Conservation (phyloP, 2,113 vertebrate species). For the Forbesichthys agassizii region DNA sequence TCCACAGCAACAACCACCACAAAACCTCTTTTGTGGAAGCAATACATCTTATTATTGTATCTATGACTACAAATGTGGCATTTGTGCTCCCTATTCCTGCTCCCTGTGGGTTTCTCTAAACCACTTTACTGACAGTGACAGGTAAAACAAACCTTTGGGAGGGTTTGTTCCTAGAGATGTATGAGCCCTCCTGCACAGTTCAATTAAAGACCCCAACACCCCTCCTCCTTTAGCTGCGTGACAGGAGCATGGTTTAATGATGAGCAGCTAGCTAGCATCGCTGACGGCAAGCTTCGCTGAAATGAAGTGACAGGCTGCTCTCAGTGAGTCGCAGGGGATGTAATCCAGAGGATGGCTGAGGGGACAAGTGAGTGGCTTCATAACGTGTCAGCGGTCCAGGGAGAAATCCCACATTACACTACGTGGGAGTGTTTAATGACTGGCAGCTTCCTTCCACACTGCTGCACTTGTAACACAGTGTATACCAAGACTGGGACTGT, state of each 20-base stretch:
- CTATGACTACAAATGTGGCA: background rate
- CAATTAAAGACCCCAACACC: slow-evolving; percentile 12
- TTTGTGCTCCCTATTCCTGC: slow-evolving; percentile 14
- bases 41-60: slow-evolving; percentile 47
- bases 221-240: slow-evolving; percentile 22
- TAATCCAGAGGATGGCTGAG: slow-evolving; percentile 28
- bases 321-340: slow-evolving; percentile 29
- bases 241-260: slow-evolving; percentile 42
- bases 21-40: slow-evolving; percentile 26
- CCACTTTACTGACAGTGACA: slow-evolving; percentile 7
- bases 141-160: slow-evolving; percentile 37
- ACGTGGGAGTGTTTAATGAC: too few species aligned
- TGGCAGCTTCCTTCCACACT: too few species aligned
- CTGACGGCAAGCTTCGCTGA: slow-evolving; percentile 40
- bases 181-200: slow-evolving; percentile 11
- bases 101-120: slow-evolving; percentile 30
- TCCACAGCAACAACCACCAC: too few species aligned
- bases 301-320: slow-evolving; percentile 47
- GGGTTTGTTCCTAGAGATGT: slow-evolving; percentile 23
- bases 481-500: too few species aligned
- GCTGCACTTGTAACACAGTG: too few species aligned
- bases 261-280: slow-evolving; percentile 19
- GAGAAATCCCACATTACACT: slow-evolving; percentile 20
- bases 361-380: slow-evolving; percentile 3
- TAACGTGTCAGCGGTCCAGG: slow-evolving; percentile 14